phyloP scores from a whole-genome alignment of 2,888 invertebrate species.

The Lordiphosa fenestrarum region DNA sequence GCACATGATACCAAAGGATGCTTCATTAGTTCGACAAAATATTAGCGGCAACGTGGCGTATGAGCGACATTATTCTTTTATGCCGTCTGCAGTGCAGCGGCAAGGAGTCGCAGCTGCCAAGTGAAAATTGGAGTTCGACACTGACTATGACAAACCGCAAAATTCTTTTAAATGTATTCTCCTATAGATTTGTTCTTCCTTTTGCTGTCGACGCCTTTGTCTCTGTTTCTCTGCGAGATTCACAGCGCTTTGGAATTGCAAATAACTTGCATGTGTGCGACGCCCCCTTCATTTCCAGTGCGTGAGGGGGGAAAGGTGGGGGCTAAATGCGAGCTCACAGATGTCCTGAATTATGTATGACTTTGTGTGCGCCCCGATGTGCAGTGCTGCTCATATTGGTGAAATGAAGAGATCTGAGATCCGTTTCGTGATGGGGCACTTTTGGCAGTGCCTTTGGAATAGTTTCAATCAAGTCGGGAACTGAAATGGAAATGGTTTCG shows the following conservation, averaged over 20 bases:
- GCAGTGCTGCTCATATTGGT: conserved; percentile 24
- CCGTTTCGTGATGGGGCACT: conserved; percentile 24
- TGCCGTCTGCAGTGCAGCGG: conserved; percentile 12
- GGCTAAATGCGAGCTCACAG: conserved; percentile 11
- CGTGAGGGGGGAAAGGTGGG: not conserved
- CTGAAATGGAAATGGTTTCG: not conserved
- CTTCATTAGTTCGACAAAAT: conserved; percentile 62
- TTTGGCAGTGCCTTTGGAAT: not conserved
- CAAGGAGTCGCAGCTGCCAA: conserved; percentile 42
- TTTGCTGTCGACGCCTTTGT: conserved; percentile 22
- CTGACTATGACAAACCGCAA: conserved; percentile 4
- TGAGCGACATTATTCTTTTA: conserved; percentile 56
- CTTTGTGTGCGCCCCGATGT: conserved; percentile 12
- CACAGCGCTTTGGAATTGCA: conserved; percentile 47
- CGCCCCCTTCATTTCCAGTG: not conserved
- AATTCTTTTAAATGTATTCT: conserved; percentile 16
- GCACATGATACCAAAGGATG: conserved; percentile 46
- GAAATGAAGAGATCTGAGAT: conserved; percentile 44
- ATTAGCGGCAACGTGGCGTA: conserved; percentile 60
- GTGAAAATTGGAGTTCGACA: conserved; percentile 3
- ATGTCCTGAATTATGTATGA: conserved; percentile 11
- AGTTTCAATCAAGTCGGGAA: conserved; percentile 10
- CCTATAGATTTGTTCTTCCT: conserved; percentile 10
- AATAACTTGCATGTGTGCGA: conserved; percentile 36
- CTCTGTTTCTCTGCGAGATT: conserved; percentile 27